Conservation (phyloP, 2,797 vertebrate species). For the Amphiprion clarkii region DNA sequence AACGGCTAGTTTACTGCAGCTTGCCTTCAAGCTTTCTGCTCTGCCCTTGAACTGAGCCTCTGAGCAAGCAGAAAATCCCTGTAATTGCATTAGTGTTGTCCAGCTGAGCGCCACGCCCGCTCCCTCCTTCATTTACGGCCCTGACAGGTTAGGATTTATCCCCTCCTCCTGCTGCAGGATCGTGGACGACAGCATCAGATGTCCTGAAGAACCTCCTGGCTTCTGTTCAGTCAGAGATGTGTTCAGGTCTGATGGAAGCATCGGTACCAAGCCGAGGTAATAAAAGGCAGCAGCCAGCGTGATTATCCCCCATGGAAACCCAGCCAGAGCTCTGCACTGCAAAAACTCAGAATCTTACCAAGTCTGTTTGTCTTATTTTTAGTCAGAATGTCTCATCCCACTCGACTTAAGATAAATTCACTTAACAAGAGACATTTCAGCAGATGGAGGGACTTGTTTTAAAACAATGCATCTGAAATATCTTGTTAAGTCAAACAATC, state of each 20-base stretch:
- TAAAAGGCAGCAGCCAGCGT: conserved; percentile 64
- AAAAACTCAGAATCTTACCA: no score
- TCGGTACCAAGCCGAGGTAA: conserved; percentile 53
- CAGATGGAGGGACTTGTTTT: no score
- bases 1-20: conserved; percentile 52
- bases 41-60: conserved; percentile 68
- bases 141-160: conserved; percentile 56
- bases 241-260: conserved; percentile 33
- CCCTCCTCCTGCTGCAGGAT: conserved; percentile 33
- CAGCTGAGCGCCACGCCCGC: conserved; percentile 45
- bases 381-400: no score
- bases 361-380: no score
- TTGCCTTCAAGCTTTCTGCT: conserved; percentile 49
- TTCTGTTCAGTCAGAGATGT: conserved; percentile 31
- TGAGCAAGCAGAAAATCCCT: conserved; percentile 75
- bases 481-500: no score
- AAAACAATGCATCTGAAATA: no score
- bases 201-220: conserved; percentile 25
- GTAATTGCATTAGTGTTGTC: conserved; percentile 81
- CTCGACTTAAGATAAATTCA: no score
- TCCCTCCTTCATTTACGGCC: conserved; percentile 55
- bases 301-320: conserved; percentile 60
- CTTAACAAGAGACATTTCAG: no score
- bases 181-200: conserved; percentile 35
- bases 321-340: conserved; percentile 1